Evolutionary conservation across 2,797 vertebrate species (phyloP), one percentile per base, ranked within the genome.

Genomic region (Selene dorsalis): DNA sequence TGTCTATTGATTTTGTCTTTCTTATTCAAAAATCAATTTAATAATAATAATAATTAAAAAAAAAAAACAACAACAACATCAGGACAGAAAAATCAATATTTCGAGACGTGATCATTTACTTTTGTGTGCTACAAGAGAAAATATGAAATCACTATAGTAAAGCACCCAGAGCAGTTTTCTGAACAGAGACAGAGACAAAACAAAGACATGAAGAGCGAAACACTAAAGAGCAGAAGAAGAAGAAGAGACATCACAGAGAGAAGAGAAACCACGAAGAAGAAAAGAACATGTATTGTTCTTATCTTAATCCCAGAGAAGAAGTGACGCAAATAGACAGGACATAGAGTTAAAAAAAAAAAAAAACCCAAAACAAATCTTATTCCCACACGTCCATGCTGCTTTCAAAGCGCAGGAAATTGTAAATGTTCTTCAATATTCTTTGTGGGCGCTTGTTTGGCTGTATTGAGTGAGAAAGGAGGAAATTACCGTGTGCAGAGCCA

Each of bases 51-150:
- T n/a, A n/a, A n/a, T n/a, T n/a, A n/a, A 17, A 45, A 18, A 17
- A 18, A 4, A 35, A 35, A 1, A 35, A 32, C 32, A 32, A 32
- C 8, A 35, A 35, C 32, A 35, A 35, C 32, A 35, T n/a, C n/a
- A n/a, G n/a, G n/a, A 35, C 32, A 35, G 7, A 35, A 35, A 47
- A 84, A 82, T 83, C 82, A 62, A 89, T 83, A 78, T 55, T 68
- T 69, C 9, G 20, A 75, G 72, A 73, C 8, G 28, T 2, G 45
- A 17, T 68, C 9, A 30, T 62, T 47, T 57, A 69, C 24, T 38
- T 4, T 38, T 45, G 50, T 9, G 58, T 9, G 58, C 24, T 67
- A 26, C 56, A 72, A 59, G 3, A 16, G 28, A 17, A 43, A 69
- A 48, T 0, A 24, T 17, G 6, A 58, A 47, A 13, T 22, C 22